Conservation (phyloP, 2,797 vertebrate species). For the Crotalus adamanteus region DNA sequence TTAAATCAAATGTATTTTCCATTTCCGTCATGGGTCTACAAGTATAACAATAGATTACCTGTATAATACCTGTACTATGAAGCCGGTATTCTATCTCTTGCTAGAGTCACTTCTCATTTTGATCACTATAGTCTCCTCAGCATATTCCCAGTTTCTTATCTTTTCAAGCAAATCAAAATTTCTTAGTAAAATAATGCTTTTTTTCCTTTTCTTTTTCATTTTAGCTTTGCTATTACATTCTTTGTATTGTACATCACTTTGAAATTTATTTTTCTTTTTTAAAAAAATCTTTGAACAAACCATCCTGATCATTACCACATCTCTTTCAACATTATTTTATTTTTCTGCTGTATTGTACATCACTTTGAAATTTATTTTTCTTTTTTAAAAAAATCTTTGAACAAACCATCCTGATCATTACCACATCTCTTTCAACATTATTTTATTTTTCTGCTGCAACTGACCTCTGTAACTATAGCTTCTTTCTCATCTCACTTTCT, state of each 20-base stretch:
- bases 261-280: conserved; percentile 9
- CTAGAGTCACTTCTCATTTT: conserved; percentile 17
- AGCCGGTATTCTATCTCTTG: not conserved
- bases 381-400: conserved; percentile 5
- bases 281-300: not conserved
- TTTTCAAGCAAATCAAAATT: conserved; percentile 21
- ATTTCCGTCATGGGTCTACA: not conserved
- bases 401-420: not conserved
- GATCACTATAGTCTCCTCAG: conserved; percentile 10
- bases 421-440: not conserved
- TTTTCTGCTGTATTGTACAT: conserved; percentile 1
- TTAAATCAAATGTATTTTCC: not conserved
- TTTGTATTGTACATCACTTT: conserved; percentile 6
- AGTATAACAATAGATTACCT: not conserved
- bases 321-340: conserved; percentile 2
- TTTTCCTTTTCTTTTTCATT: not conserved
- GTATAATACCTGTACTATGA: not conserved
- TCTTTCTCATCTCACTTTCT: not conserved
- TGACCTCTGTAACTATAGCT: not conserved
- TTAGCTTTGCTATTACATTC: conserved; percentile 5
- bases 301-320: not conserved
- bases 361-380: conserved; percentile 7
- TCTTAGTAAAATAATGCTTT: not conserved
- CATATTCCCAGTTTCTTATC: conserved; percentile 1
- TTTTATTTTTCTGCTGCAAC: conserved; percentile 3